Evolutionary conservation across 2,888 invertebrate genomes (phyloP).

Genomic region (Pseudococcus longispinus): DNA sequence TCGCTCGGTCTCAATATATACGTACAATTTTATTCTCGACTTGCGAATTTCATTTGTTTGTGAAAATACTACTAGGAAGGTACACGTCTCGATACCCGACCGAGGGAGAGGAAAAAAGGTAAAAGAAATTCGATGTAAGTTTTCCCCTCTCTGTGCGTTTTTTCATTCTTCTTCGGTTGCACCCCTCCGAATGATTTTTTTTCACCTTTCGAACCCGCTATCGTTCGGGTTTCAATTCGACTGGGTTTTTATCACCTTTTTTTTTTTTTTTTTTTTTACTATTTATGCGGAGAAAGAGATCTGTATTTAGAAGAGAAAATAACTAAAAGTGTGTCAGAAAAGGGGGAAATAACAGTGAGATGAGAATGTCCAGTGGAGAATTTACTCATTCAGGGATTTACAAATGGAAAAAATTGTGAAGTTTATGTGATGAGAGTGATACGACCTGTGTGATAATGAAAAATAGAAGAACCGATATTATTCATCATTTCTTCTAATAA

Average conservation of each 20-base stretch:
- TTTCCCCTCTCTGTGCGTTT: background rate
- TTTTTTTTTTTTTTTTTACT: background rate
- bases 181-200: background rate
- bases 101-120: background rate
- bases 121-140: conserved; percentile 39
- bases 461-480: no score
- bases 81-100: conserved; percentile 32
- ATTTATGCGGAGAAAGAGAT: no score
- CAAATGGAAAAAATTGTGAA: no score
- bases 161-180: background rate
- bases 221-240: conserved; percentile 7
- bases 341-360: no score
- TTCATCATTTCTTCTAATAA: no score
- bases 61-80: conserved; percentile 21
- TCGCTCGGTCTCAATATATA: background rate
- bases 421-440: no score
- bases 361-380: no score
- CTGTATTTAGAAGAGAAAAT: no score
- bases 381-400: no score
- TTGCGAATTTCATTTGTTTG: conserved; percentile 49
- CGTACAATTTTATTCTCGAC: conserved; percentile 41
- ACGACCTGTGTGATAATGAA: no score
- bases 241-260: background rate
- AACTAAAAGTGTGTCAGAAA: no score
- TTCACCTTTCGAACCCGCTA: background rate